These are phyloP conservation scores for Pseudocheirus occidentalis DNA, from an alignment of 2,797 vertebrate genomes.

Conservation along the genomic window DNA sequence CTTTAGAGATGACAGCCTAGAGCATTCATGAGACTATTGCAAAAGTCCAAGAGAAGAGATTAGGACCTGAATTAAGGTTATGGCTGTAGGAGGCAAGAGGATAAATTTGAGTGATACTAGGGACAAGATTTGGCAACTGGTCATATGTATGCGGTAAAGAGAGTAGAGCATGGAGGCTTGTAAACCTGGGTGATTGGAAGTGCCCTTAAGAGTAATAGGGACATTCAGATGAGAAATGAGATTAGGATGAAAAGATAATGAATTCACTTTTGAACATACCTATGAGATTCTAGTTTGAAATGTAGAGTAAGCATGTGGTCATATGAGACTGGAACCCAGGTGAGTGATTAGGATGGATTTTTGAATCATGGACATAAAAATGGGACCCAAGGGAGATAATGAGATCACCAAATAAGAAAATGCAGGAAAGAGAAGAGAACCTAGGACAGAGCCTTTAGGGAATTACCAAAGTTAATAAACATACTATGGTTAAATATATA, in stretches of 20 bases:
- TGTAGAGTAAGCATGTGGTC: background rate
- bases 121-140: background rate
- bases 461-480: background rate
- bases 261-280: background rate
- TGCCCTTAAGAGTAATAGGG: background rate
- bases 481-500: background rate
- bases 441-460: background rate
- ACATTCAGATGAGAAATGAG: background rate
- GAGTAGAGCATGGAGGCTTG: background rate
- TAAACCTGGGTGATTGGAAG: background rate
- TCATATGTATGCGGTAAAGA: background rate
- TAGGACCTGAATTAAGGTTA: background rate
- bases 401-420: background rate
- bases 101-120: background rate
- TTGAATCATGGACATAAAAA: background rate
- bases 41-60: background rate
- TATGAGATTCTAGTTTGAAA: background rate
- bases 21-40: background rate
- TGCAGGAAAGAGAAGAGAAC: background rate
- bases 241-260: background rate
- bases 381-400: background rate
- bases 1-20: background rate
- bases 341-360: background rate
- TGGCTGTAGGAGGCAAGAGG: background rate
- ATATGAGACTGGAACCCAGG: background rate